These are phyloP conservation scores for Ectropis grisescens DNA, from an alignment of 1,140 invertebrate species.

Conservation along the genomic window DNA sequence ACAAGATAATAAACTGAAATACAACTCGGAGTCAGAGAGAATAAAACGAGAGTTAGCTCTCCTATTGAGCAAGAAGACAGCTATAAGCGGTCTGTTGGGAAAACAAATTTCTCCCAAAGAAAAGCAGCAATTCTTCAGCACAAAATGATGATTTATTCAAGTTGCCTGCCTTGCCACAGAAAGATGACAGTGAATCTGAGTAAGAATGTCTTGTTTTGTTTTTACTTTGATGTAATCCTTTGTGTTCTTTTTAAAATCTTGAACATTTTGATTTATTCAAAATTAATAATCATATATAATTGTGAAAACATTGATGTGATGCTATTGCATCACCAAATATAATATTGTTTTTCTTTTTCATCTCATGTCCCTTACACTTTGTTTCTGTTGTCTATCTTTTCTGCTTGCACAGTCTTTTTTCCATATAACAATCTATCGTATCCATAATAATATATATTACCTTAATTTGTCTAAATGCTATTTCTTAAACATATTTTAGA, in stretches of 20 bases:
- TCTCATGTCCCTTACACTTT: too few relatives aligned
- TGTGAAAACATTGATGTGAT: too few relatives aligned
- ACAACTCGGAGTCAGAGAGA: slow-evolving; percentile 79
- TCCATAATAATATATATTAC: too few relatives aligned
- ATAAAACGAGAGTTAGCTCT: slow-evolving; percentile 79
- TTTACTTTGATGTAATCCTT: slow-evolving; percentile 2
- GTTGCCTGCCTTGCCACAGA: slow-evolving; percentile 74
- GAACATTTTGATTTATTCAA: too few relatives aligned
- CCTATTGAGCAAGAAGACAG: slow-evolving; percentile 73
- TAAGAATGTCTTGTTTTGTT: slow-evolving; percentile 21
- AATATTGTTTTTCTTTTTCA: too few relatives aligned
- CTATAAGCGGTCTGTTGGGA: slow-evolving; percentile 72
- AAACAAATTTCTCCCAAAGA: slow-evolving; percentile 69
- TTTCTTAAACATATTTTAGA: slow-evolving; percentile 22
- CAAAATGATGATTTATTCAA: slow-evolving; percentile 81
- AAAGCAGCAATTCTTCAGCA: slow-evolving; percentile 19
- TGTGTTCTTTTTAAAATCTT: too few relatives aligned
- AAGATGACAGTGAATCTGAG: slow-evolving; percentile 52
- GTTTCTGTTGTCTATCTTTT: too few relatives aligned
- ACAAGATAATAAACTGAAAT: slow-evolving; percentile 81
- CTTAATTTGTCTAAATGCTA: too few relatives aligned
- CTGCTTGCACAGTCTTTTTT: too few relatives aligned
- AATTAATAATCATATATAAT: too few relatives aligned
- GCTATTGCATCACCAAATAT: too few relatives aligned
- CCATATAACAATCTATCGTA: too few relatives aligned